phyloP scores from a whole-genome alignment of 1,140 invertebrate species.

The Limonius californicus region DNA sequence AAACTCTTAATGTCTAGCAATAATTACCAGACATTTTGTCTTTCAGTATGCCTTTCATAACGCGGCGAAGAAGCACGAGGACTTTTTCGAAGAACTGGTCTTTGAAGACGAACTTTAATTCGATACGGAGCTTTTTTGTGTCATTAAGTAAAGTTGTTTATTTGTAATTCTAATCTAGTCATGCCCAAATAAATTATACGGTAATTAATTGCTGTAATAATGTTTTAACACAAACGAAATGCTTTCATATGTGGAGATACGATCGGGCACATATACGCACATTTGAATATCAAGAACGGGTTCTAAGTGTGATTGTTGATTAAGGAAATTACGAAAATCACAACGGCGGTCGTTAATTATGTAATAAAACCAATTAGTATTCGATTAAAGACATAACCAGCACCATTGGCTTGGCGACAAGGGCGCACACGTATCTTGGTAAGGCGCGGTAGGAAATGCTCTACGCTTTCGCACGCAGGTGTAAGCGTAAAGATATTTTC shows the following conservation, averaged over 20 bases:
- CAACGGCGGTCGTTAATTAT: background rate
- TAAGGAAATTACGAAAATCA: constrained; percentile 1
- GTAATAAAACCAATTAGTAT: constrained; percentile 7
- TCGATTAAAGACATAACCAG: background rate
- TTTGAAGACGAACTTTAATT: background rate
- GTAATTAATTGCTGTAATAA: background rate
- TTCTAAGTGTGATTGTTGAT: background rate
- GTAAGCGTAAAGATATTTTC: constrained; percentile 16
- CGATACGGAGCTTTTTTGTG: too few species aligned
- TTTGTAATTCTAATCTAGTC: background rate
- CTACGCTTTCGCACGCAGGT: background rate
- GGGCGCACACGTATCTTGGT: constrained; percentile 6
- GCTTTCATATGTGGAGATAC: too few species aligned
- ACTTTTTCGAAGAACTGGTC: background rate
- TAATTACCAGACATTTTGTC: background rate
- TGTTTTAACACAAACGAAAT: too few species aligned
- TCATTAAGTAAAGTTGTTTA: too few species aligned
- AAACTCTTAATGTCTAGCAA: background rate
- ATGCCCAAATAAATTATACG: background rate
- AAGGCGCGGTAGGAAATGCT: constrained; percentile 17
- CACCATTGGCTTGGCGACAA: background rate
- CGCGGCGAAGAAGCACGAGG: background rate
- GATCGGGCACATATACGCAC: too few species aligned
- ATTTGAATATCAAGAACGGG: background rate
- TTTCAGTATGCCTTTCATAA: background rate